Evolutionary conservation across 2,797 vertebrate genomes (phyloP).

Genomic region (Gouania willdenowi): DNA sequence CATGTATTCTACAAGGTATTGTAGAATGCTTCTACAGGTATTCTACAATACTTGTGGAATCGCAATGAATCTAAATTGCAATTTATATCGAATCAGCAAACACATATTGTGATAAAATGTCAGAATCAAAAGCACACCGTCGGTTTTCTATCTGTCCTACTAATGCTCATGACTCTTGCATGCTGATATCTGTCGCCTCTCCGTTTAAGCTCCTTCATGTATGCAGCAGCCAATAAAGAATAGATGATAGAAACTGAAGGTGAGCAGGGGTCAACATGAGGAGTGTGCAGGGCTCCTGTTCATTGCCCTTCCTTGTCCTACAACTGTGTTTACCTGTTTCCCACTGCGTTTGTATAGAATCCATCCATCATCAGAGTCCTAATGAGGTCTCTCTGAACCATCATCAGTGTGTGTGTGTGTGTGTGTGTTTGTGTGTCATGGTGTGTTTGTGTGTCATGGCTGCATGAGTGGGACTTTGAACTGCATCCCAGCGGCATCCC

Average conservation of each 20-base stretch:
- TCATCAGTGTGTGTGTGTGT: conserved; percentile 11
- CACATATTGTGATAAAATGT: too few relatives aligned
- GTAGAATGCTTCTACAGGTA: too few relatives aligned
- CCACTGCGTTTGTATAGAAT: conserved; percentile 6
- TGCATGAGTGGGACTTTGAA: conserved; percentile 4
- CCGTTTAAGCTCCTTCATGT: conserved; percentile 19
- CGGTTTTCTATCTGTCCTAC: not conserved
- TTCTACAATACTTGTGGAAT: too few relatives aligned
- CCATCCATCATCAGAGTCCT: conserved; percentile 32
- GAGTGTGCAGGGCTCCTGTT: not conserved
- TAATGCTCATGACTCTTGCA: conserved; percentile 5
- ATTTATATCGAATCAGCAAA: too few relatives aligned
- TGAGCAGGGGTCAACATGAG: not conserved
- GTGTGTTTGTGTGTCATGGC: conserved; percentile 1
- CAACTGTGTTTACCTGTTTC: conserved; percentile 16
- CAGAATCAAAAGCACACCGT: not conserved
- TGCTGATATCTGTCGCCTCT: conserved; percentile 8
- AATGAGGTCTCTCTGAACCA: conserved; percentile 23
- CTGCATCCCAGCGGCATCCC: conserved; percentile 42
- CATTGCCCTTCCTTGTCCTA: not conserved
- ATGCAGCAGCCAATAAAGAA: conserved; percentile 43
- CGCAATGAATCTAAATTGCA: too few relatives aligned
- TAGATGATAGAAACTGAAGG: conserved; percentile 38
- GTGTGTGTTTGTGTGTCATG: conserved; percentile 8
- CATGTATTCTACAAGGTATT: too few relatives aligned